Percentiles rank a stretch among this genome's conserved stretches.
phyloP scores from a whole-genome alignment of 2,797 vertebrate genomes.

The Mormyrops boulengeri region DNA sequence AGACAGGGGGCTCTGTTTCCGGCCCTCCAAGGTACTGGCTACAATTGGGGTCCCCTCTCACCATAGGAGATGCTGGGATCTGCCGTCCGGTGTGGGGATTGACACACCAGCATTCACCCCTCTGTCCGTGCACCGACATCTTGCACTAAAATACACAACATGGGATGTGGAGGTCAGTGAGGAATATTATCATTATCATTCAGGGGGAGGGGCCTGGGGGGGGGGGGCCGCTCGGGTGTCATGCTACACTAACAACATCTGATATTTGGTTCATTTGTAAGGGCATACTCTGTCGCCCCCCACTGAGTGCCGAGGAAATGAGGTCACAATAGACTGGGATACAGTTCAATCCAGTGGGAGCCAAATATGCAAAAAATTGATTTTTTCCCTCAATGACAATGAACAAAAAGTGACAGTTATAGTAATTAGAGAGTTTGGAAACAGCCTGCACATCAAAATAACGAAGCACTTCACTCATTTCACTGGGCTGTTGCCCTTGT shows the following conservation, averaged over 20 bases:
- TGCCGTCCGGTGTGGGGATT: slow-evolving; percentile 80
- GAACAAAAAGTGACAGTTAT: slow-evolving; percentile 76
- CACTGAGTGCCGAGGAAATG: slow-evolving; percentile 50
- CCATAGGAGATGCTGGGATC: slow-evolving; percentile 72
- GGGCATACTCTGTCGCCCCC: slow-evolving; percentile 40
- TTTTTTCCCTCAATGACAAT: slow-evolving; percentile 67
- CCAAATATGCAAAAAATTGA: slow-evolving; percentile 43
- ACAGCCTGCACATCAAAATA: slow-evolving; percentile 52
- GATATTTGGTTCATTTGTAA: slow-evolving; percentile 46
- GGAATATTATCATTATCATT: not conserved
- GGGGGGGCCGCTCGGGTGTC: slow-evolving; percentile 43
- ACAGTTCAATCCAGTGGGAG: slow-evolving; percentile 49
- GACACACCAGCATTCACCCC: slow-evolving; percentile 95
- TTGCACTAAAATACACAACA: slow-evolving; percentile 75
- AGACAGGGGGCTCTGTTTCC: slow-evolving; percentile 40
- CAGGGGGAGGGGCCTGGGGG: not conserved
- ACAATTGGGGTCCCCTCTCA: slow-evolving; percentile 89
- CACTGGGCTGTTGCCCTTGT: slow-evolving; percentile 21
- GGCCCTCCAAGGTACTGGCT: slow-evolving; percentile 73
- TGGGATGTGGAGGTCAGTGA: slow-evolving; percentile 20
- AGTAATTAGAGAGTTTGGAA: slow-evolving; percentile 66
- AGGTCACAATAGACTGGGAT: slow-evolving; percentile 69
- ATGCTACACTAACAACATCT: slow-evolving; percentile 49
- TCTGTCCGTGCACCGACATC: slow-evolving; percentile 90
- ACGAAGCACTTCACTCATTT: slow-evolving; percentile 36